Conservation (phyloP, 2,113 vertebrate species). For the Alectura lathami region DNA sequence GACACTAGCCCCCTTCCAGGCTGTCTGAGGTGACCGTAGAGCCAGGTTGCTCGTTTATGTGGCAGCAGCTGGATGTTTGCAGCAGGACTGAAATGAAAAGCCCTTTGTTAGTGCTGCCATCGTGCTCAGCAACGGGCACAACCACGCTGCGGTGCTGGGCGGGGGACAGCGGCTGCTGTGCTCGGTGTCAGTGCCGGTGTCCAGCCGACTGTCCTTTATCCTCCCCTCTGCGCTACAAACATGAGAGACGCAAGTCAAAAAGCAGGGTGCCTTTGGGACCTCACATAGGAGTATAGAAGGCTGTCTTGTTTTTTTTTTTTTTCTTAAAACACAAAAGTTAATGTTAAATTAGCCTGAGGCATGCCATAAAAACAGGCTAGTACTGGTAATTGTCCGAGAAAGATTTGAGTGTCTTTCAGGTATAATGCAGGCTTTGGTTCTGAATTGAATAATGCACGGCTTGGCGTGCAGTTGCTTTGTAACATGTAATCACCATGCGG, state of each 20-base stretch:
- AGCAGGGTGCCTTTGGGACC: background rate
- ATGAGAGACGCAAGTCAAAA: background rate
- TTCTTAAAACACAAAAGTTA: background rate
- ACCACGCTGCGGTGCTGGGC: accelerated
- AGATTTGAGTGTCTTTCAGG: background rate
- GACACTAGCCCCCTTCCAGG: background rate
- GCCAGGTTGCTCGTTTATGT: accelerated
- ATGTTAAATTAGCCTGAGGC: background rate
- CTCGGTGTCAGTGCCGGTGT: background rate
- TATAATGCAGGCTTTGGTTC: background rate
- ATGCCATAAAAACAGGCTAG: background rate
- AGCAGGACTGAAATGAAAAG: background rate
- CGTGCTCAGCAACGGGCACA: background rate
- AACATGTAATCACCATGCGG: background rate
- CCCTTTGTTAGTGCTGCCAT: background rate
- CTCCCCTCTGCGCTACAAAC: background rate
- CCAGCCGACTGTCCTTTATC: background rate
- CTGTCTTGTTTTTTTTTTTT: background rate
- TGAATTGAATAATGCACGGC: background rate
- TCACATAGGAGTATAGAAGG: accelerated
- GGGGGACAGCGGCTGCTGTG: accelerated
- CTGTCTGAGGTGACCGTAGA: background rate
- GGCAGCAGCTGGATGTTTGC: background rate
- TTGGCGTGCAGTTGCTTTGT: background rate
- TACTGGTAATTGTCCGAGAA: accelerated